Percentiles rank a stretch among this genome's conserved stretches.
phyloP scores from a whole-genome alignment of 1,140 invertebrate species.

The Musca domestica region DNA sequence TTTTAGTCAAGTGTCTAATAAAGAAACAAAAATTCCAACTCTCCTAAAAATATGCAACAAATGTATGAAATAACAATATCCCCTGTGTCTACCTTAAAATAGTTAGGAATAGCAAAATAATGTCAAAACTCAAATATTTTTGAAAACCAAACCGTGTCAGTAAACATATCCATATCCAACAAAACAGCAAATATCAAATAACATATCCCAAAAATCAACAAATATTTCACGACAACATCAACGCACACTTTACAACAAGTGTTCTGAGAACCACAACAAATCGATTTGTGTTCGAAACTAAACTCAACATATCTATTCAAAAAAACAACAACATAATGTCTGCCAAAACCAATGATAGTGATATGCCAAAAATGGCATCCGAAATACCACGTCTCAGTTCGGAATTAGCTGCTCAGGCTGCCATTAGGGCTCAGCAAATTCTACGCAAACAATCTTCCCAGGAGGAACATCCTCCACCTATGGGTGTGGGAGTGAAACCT shows the following conservation, averaged over 20 bases:
- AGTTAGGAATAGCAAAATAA: neutral
- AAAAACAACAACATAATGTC: conserved; percentile 7
- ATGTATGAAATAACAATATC: neutral
- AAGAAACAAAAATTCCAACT: neutral
- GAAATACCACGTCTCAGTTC: conserved; percentile 50
- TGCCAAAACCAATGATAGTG: conserved; percentile 23
- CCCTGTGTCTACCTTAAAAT: no score
- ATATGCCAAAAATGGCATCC: conserved; percentile 39
- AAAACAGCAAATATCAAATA: conserved; percentile 10
- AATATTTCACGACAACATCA: neutral
- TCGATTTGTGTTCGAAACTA: neutral
- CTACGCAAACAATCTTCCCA: conserved; percentile 43
- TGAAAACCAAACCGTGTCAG: neutral
- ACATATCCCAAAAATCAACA: neutral
- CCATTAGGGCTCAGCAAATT: conserved; percentile 46
- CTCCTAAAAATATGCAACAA: conserved; percentile 1
- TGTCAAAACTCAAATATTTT: neutral
- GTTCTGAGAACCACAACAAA: neutral
- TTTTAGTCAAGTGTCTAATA: no score
- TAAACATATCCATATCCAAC: neutral
- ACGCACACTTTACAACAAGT: neutral
- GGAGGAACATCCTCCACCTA: conserved; percentile 27
- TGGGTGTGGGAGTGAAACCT: conserved; percentile 13
- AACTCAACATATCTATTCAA: neutral
- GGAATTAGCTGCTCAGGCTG: conserved; percentile 50